A percentile compares a stretch with the other conserved stretches of the same genome.
Conservation (phyloP, 2,797 vertebrate genomes). For the Carapus acus region DNA sequence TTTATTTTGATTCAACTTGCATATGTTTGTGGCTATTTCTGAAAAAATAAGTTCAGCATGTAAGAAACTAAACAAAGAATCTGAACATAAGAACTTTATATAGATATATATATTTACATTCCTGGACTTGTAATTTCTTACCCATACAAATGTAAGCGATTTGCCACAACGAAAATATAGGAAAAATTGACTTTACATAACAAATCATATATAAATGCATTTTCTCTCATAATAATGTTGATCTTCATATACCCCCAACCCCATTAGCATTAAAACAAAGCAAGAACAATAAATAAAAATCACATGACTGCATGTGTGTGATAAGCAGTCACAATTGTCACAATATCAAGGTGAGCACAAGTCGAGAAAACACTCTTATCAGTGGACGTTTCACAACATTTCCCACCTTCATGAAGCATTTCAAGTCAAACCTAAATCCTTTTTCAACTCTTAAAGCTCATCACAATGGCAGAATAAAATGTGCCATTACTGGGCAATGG, state of each 20-base stretch:
- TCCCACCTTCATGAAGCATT: slow-evolving; percentile 14
- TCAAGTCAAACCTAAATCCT: slow-evolving; percentile 35
- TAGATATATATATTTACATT: slow-evolving; percentile 61
- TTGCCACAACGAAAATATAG: slow-evolving; percentile 63
- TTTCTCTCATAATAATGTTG: slow-evolving; percentile 43
- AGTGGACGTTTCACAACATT: slow-evolving; percentile 21
- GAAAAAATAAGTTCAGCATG: slow-evolving; percentile 93
- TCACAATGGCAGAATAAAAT: slow-evolving; percentile 41
- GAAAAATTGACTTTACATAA: slow-evolving; percentile 67
- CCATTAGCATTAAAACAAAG: slow-evolving; percentile 11
- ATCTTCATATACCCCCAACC: slow-evolving; percentile 36
- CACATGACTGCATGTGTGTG: slow-evolving; percentile 43
- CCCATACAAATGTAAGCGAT: slow-evolving; percentile 90
- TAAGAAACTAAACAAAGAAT: slow-evolving; percentile 92
- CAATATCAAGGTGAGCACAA: slow-evolving; percentile 46
- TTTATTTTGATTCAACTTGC: slow-evolving; percentile 78
- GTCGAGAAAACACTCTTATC: slow-evolving; percentile 52
- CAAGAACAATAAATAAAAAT: slow-evolving; percentile 33
- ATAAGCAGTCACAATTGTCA: slow-evolving; percentile 45
- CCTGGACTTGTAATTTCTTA: slow-evolving; percentile 84
- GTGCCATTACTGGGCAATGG: slow-evolving; percentile 39
- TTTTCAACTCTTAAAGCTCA: slow-evolving; percentile 45
- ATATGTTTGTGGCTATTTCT: slow-evolving; percentile 85
- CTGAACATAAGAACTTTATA: slow-evolving; percentile 74
- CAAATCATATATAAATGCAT: slow-evolving; percentile 58